These are phyloP conservation scores for Drosophila barbarae DNA, from an alignment of 2,888 invertebrate species.

Conservation along the genomic window DNA sequence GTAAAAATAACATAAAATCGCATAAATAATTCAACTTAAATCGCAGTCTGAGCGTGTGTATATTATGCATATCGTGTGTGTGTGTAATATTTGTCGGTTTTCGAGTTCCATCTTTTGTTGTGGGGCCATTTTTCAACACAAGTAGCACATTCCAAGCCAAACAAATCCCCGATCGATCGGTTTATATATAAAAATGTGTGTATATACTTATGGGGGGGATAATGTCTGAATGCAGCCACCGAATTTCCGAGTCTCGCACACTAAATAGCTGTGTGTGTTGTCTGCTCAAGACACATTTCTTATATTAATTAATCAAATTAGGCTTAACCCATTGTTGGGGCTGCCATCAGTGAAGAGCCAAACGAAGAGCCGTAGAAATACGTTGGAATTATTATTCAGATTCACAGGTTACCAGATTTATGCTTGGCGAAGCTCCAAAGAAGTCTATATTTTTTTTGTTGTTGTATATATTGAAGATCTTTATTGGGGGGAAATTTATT, in stretches of 20 bases:
- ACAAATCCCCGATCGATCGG: slow-evolving; percentile 44
- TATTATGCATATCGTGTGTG: slow-evolving; percentile 7
- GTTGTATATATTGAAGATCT: neutral
- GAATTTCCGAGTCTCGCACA: slow-evolving; percentile 14
- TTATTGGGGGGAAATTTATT: neutral
- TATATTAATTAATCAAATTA: slow-evolving; percentile 72
- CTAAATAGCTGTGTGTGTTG: slow-evolving; percentile 32
- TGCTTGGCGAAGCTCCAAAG: no score
- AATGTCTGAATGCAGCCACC: slow-evolving; percentile 9
- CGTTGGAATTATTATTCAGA: slow-evolving; percentile 2
- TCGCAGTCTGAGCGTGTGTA: slow-evolving; percentile 39
- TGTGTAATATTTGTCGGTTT: slow-evolving; percentile 45
- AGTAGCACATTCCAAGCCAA: slow-evolving; percentile 68
- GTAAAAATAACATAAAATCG: slow-evolving; percentile 59
- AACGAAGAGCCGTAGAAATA: slow-evolving; percentile 2
- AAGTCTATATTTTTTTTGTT: neutral
- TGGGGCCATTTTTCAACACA: slow-evolving; percentile 68
- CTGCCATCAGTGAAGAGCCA: slow-evolving; percentile 3
- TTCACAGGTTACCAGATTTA: neutral
- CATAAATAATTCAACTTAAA: slow-evolving; percentile 70
- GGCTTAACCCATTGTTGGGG: slow-evolving; percentile 67
- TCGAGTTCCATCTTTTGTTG: slow-evolving; percentile 46
- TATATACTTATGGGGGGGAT: neutral
- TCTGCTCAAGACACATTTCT: slow-evolving; percentile 57
- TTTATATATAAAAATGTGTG: slow-evolving; percentile 1